Percentiles rank a stretch among this genome's conserved stretches.
Evolutionary conservation across 2,113 vertebrate species (phyloP).

Genomic region (Apus apus): DNA sequence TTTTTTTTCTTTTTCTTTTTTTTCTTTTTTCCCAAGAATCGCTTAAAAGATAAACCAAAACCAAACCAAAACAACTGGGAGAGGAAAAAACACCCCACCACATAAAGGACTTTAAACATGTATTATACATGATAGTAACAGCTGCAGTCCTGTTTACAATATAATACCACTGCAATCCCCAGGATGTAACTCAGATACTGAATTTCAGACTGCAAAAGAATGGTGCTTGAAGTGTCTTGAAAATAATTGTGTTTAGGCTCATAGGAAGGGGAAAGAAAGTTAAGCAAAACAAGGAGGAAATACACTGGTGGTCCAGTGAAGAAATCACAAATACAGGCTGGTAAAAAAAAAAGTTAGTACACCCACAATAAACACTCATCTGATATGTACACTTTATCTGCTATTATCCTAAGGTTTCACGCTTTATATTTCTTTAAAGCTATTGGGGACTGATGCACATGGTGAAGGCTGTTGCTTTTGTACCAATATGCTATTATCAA

Average conservation of each 20-base stretch:
- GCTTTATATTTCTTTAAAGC: background rate
- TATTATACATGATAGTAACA: slow-evolving; percentile 24
- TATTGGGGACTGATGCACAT: background rate
- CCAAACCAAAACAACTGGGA: background rate
- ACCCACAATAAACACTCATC: background rate
- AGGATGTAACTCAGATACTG: slow-evolving; percentile 45
- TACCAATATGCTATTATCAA: background rate
- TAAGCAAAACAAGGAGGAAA: slow-evolving; percentile 7
- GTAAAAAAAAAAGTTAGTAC: background rate
- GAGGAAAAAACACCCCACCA: background rate
- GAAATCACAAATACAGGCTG: background rate
- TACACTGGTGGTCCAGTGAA: slow-evolving; percentile 7
- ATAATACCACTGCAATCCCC: slow-evolving; percentile 54
- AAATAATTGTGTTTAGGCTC: slow-evolving; percentile 5
- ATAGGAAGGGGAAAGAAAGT: background rate
- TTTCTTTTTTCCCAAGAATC: background rate
- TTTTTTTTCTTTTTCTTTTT: background rate
- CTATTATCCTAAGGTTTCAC: background rate
- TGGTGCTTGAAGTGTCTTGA: background rate
- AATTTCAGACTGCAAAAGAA: slow-evolving; percentile 15
- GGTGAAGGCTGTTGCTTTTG: background rate
- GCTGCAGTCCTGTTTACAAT: slow-evolving; percentile 49
- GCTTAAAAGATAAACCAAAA: background rate
- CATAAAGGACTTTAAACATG: background rate
- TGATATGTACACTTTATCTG: background rate